Percentiles rank a stretch among this genome's conserved stretches.
Evolutionary conservation across 2,888 invertebrate genomes (phyloP).

Genomic region (Allacma fusca): DNA sequence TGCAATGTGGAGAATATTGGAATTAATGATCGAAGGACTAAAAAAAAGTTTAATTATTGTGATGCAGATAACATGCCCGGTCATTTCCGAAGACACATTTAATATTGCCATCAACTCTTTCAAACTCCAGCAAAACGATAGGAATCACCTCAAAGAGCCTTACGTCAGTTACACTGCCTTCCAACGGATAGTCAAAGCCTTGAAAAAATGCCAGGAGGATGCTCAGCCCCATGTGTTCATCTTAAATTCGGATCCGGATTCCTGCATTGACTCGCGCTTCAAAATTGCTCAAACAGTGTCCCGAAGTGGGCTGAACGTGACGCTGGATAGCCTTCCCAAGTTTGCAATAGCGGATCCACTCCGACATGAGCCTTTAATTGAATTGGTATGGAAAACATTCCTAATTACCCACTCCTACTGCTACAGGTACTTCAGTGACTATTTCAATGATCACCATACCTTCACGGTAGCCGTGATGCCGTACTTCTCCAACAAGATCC

Average conservation of each 20-base stretch:
- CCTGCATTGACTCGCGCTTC: not conserved
- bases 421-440: conserved; percentile 42
- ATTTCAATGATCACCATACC: conserved; percentile 51
- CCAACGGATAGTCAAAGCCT: conserved; percentile 37
- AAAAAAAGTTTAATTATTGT: too few species aligned
- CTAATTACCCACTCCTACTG: conserved; percentile 46
- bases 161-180: conserved; percentile 42
- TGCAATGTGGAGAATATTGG: too few species aligned
- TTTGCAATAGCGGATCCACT: conserved; percentile 10
- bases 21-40: too few species aligned
- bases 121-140: conserved; percentile 40
- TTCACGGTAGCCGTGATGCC: conserved; percentile 47
- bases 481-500: conserved; percentile 47
- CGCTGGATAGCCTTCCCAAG: not conserved
- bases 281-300: not conserved
- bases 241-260: not conserved
- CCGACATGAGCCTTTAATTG: conserved; percentile 38
- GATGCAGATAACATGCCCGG: conserved; percentile 43
- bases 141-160: conserved; percentile 42
- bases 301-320: not conserved
- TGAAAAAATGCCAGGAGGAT: conserved; percentile 40
- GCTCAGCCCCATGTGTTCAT: conserved; percentile 36
- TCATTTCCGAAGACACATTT: conserved; percentile 32
- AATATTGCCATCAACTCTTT: conserved; percentile 45
- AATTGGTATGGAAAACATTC: conserved; percentile 47